Evolutionary conservation across 2,797 vertebrate genomes (phyloP).

Genomic region (Tolypeutes matacus): DNA sequence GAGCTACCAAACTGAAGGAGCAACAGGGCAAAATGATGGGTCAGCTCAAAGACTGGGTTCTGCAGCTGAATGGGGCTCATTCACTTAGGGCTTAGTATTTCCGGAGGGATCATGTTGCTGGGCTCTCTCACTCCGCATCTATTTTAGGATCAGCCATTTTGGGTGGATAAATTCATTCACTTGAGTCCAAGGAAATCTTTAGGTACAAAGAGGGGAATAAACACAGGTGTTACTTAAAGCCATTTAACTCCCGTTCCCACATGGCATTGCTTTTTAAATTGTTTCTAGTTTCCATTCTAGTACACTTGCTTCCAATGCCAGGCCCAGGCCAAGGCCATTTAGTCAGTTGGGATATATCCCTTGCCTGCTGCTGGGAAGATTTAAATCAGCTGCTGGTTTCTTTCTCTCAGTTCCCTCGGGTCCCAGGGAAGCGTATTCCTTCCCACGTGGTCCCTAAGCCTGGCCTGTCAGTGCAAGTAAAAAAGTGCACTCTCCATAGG

Average conservation of each 20-base stretch:
- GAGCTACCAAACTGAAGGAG: neutral
- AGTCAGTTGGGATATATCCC: neutral
- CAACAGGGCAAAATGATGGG: neutral
- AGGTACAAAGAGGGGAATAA: neutral
- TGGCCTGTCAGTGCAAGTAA: neutral
- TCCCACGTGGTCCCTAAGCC: slow-evolving; percentile 21
- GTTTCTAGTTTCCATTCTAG: neutral
- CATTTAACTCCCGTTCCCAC: neutral
- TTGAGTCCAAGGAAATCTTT: neutral
- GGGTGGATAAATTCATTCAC: neutral
- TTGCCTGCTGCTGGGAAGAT: slow-evolving; percentile 14
- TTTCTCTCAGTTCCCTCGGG: slow-evolving; percentile 24
- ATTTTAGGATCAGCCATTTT: neutral
- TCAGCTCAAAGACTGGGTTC: neutral
- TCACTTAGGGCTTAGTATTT: neutral
- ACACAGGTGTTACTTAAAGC: neutral
- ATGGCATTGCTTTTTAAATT: neutral
- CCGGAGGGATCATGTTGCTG: neutral
- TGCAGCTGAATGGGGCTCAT: neutral
- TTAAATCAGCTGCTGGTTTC: slow-evolving; percentile 47
- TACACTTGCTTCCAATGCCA: neutral
- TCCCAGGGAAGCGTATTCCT: slow-evolving; percentile 47
- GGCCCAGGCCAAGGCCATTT: neutral
- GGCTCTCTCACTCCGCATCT: neutral
- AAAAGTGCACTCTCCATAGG: slow-evolving; percentile 10